Evolutionary conservation across 2,113 vertebrate genomes (phyloP).

Genomic region (Pedetes capensis): DNA sequence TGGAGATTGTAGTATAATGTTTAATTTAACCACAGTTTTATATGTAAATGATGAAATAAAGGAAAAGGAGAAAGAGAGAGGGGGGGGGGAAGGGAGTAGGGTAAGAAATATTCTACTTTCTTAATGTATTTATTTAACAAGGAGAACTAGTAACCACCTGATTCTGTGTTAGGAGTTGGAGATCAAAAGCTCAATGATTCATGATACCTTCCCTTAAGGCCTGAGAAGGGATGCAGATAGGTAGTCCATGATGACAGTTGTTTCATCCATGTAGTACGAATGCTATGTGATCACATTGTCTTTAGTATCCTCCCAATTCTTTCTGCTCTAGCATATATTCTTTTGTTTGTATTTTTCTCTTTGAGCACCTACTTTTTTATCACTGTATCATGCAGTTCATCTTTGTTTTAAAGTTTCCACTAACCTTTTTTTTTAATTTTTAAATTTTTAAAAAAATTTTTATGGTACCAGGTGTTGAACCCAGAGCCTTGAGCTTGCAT

Average conservation of each 20-base stretch:
- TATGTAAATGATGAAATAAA: neutral
- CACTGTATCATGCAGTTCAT: too few relatives aligned
- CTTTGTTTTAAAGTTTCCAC: neutral
- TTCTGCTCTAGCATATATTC: neutral
- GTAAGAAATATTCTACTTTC: neutral
- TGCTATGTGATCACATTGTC: neutral
- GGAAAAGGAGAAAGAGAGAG: too few relatives aligned
- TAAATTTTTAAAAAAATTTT: too few relatives aligned
- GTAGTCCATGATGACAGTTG: neutral
- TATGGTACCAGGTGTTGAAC: too few relatives aligned
- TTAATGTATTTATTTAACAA: neutral
- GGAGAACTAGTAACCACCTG: neutral
- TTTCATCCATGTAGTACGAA: neutral
- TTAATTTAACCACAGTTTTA: neutral
- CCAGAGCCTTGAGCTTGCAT: too few relatives aligned
- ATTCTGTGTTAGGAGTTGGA: neutral
- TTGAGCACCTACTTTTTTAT: neutral
- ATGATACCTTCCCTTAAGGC: neutral
- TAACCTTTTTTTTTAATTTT: too few relatives aligned
- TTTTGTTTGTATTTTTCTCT: neutral
- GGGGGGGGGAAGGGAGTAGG: accelerated
- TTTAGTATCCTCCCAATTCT: neutral
- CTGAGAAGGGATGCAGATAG: neutral
- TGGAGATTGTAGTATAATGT: too few relatives aligned
- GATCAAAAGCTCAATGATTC: neutral